These are phyloP conservation scores for Microcebus ravelobensis DNA, from an alignment of 2,113 vertebrate genomes.

Conservation along the genomic window DNA sequence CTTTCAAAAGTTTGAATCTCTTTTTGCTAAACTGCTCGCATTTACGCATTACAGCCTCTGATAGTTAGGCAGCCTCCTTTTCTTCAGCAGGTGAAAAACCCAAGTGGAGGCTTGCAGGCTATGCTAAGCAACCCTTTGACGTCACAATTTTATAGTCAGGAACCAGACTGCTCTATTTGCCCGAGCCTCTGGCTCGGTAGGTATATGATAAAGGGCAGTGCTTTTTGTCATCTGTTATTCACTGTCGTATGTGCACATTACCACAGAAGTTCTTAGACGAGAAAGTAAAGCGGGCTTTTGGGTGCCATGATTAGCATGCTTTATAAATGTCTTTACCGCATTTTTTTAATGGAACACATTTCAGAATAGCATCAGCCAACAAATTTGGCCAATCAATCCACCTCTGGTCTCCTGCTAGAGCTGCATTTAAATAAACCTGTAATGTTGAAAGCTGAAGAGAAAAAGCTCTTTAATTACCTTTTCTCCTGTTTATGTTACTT, in stretches of 20 bases:
- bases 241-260: constrained; percentile 74
- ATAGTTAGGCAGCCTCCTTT: constrained; percentile 14
- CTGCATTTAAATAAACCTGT: constrained; percentile 73
- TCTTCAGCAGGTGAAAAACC: constrained; percentile 60
- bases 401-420: constrained; percentile 63
- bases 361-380: constrained; percentile 58
- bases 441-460: constrained; percentile 61
- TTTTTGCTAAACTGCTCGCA: constrained; percentile 65
- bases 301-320: constrained; percentile 43
- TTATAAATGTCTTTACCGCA: constrained; percentile 59
- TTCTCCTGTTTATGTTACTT: constrained; percentile 80
- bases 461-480: constrained; percentile 83
- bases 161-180: constrained; percentile 80
- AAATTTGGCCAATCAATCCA: constrained; percentile 65
- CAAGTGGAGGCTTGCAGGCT: constrained; percentile 65
- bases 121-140: constrained; percentile 71
- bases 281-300: constrained; percentile 73
- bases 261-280: constrained; percentile 74
- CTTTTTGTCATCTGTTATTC: constrained; percentile 85
- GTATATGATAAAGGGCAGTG: constrained; percentile 82
- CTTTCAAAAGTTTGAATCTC: constrained; percentile 81
- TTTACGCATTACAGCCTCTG: constrained; percentile 48
- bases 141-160: constrained; percentile 78
- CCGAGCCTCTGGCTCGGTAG: constrained; percentile 76
- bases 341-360: constrained; percentile 81